Base-by-base conservation (phyloP, 2,797 vertebrate species). In the Pangasius macronema region DNA sequence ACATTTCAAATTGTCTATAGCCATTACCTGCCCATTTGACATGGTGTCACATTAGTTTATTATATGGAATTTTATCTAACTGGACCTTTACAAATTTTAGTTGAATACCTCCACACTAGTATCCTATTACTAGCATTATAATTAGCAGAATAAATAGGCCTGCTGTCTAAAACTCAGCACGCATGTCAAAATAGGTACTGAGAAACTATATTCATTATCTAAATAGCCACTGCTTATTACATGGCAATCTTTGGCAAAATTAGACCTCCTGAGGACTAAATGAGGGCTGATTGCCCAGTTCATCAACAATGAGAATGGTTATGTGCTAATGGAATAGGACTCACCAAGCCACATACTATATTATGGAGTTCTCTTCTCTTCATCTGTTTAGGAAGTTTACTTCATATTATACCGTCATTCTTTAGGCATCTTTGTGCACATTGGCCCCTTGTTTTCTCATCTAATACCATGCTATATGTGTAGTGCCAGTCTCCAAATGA, bases 211-310 rank as follows among this genome's bases (percentile, higher is more conserved):
- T 46, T 30, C 18, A 84, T 36, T 80, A 80, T 39, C 18, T 14
- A 55, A 59, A 84, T 70, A 79, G 24, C 3, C 13, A 49, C 8
- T 49, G 51, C 33, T 84, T 61, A 63, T 51, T 72, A n/a, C 8
- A 63, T 51, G 42, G 39, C 39, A 81, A 82, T 73, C 42, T 39
- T 51, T 63, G 16, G 22, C 24, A 16, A 65, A 80, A 85, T 81
- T 73, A 84, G 83, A 80, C 51, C 73, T 65, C 24, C 68, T 87
- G 81, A 67, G 49, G 24, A 67, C 9, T 68, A 55, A 16, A 85
- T 63, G 63, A 53, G 57, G 57, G 36, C 36, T 51, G 36, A n/a
- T 24, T 87, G 86, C 63, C 82, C n/a, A 80, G 84, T 84, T 80
- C 39, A 70, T 57, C 42, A 72, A 65, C 68, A 84, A 61, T 80